A percentile compares a stretch with the other conserved stretches of the same genome.
Conservation (phyloP, 2,888 invertebrate species). For the Osmoderma eremita region DNA sequence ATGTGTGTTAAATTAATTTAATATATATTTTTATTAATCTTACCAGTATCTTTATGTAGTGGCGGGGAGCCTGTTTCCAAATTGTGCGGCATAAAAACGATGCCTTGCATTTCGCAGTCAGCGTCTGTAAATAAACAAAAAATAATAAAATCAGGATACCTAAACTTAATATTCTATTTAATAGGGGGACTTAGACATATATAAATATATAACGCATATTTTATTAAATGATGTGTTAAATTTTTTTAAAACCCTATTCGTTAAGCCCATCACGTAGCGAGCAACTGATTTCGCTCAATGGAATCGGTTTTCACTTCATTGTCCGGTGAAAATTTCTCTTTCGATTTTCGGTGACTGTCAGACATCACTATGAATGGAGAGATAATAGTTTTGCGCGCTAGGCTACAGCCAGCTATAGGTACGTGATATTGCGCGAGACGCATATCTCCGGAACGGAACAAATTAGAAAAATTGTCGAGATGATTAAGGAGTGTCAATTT, state of each 20-base stretch:
- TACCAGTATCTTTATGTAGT: conserved; percentile 58
- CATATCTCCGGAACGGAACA: neutral
- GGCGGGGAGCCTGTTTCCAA: conserved; percentile 61
- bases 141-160: neutral
- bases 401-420: neutral
- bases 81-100: conserved; percentile 60
- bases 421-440: no score
- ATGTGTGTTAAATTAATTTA: neutral
- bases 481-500: conserved; percentile 1
- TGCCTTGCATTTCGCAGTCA: conserved; percentile 63
- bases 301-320: conserved; percentile 34
- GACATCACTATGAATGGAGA: conserved; percentile 21
- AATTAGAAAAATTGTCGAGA: conserved; percentile 3
- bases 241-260: conserved; percentile 17
- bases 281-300: conserved; percentile 34
- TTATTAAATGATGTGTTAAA: conserved; percentile 2
- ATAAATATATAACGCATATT: neutral
- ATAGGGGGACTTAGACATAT: no score
- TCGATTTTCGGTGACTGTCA: conserved; percentile 27
- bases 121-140: conserved; percentile 55
- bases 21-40: conserved; percentile 43
- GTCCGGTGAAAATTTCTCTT: conserved; percentile 33
- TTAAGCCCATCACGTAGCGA: conserved; percentile 31
- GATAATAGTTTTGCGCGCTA: conserved; percentile 20
- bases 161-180: neutral